Conservation (phyloP, 64 coral and sea anemone genomes). For the Acropora tenuis region DNA sequence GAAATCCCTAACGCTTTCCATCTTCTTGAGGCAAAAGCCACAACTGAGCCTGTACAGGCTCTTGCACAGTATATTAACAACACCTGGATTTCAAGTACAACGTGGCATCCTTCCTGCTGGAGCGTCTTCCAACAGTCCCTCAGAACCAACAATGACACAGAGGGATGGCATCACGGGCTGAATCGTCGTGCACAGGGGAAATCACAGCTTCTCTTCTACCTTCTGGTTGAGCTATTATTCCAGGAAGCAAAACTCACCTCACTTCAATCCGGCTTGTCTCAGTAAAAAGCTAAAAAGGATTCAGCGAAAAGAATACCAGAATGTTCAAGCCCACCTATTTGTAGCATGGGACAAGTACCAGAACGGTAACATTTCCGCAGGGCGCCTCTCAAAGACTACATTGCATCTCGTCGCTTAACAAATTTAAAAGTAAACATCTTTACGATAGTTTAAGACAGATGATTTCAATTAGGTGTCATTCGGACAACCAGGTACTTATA, state of each 20-base stretch:
- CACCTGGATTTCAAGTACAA: constrained; percentile 1
- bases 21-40: background rate
- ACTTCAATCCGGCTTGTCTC: too few species aligned
- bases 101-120: constrained; percentile 9
- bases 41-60: background rate
- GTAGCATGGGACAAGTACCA: background rate
- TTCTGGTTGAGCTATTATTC: too few species aligned
- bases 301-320: too few species aligned
- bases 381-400: too few species aligned
- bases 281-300: background rate
- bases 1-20: background rate
- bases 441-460: background rate
- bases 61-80: background rate
- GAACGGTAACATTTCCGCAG: too few species aligned
- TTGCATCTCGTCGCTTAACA: background rate
- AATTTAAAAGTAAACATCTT: background rate
- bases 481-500: constrained; percentile 9
- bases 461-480: background rate
- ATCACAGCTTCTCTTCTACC: too few species aligned
- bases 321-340: constrained; percentile 13
- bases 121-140: background rate
- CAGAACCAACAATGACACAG: background rate
- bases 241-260: too few species aligned
- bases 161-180: background rate
- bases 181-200: background rate